Base-by-base conservation (phyloP, 2,888 invertebrate genomes). In the Priocnemis perturbator region DNA sequence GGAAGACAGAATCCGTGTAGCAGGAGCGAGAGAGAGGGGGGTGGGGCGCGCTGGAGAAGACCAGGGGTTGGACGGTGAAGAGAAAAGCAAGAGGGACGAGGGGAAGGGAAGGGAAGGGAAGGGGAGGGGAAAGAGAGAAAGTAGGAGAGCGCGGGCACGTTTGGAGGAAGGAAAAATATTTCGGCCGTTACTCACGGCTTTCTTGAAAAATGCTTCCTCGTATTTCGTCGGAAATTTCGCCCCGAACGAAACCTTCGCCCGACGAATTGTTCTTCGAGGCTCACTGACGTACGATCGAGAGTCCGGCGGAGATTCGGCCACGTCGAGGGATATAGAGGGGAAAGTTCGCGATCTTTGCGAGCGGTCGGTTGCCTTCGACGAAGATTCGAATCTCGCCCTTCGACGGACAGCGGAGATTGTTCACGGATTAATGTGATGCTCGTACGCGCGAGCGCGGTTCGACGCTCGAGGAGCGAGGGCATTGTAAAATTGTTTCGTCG, bases 111-210 rank as follows among this genome's bases (percentile, higher is more conserved):
- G 9, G 50, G 48, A 37, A 21, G 61, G 26, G 68, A 62, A 56
- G 66, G 48, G 59, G 65, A 69, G 70, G 68, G 67, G 68, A 50
- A 69, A 21, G 65, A 60, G 62, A 60, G 69, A 76, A 73, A 71
- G 53, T 60, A 61, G 57, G 67, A 59, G 68, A 67, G 64, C 76
- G 79, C 75, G 69, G 60, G 68, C 69, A 62, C 77, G 79, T 76
- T 78, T 73, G 78, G 75, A 73, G 69, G 75, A 63, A 72, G 76
- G 71, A 71, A 74, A 78, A 78, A 79, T 81, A 82, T 80, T 77
- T 79, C 78, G 74, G 30, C 58, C 77, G 68, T 81, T 76, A 78
- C 69, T 81, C 78, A 77, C 73, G 74, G 67, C 73, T 76, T 78
- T 72, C 71, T 72, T 69, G 60, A 73, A 71, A 76, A 74, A 81